phyloP scores from a whole-genome alignment of 1,140 invertebrate genomes.

The Wasmannia auropunctata region DNA sequence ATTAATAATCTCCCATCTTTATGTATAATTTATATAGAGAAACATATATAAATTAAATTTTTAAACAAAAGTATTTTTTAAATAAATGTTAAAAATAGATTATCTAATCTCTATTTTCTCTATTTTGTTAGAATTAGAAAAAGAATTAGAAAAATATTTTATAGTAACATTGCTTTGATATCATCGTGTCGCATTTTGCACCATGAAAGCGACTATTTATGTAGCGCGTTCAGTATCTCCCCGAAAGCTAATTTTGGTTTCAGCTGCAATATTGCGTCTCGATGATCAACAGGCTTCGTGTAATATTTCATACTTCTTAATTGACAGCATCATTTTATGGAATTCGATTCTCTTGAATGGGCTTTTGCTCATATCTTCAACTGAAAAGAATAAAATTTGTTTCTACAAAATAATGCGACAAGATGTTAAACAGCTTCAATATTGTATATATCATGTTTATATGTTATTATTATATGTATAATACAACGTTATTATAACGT shows the following conservation, averaged over 20 bases:
- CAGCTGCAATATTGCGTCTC: constrained; percentile 56
- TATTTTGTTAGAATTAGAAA: background rate
- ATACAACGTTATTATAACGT: background rate
- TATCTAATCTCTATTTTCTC: background rate
- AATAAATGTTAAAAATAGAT: background rate
- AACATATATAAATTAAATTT: background rate
- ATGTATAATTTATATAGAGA: background rate
- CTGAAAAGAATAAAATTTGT: background rate
- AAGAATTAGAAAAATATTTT: background rate
- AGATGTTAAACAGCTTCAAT: background rate
- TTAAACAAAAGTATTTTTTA: background rate
- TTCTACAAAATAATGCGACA: background rate
- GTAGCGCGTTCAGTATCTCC: constrained; percentile 22
- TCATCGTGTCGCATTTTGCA: constrained; percentile 26
- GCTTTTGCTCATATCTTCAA: background rate
- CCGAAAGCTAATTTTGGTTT: constrained; percentile 55
- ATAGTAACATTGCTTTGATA: constrained; percentile 23
- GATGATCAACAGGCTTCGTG: constrained; percentile 26
- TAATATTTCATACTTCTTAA: constrained; percentile 36
- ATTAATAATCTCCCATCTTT: background rate
- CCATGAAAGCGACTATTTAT: constrained; percentile 55
- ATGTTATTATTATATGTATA: too few species aligned
- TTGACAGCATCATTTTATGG: background rate
- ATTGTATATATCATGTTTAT: too few species aligned
- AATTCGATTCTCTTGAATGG: background rate